Conservation (phyloP, 64 coral and sea anemone species). For the Montipora capricornis region DNA sequence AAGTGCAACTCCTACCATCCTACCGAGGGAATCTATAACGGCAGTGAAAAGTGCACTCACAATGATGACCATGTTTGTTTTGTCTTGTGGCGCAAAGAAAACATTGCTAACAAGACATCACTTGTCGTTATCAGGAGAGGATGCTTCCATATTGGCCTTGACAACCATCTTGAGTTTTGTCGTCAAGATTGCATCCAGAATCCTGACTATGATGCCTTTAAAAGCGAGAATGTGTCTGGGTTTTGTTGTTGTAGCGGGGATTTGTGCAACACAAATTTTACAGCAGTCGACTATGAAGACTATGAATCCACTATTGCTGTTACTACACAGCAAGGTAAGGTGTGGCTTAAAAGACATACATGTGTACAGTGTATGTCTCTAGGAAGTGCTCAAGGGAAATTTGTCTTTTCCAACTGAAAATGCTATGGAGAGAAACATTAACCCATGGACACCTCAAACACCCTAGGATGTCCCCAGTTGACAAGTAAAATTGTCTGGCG, state of each 20-base stretch:
- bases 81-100: slow-evolving; percentile 6
- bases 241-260: slow-evolving; percentile 78
- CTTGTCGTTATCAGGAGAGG: slow-evolving; percentile 33
- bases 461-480: too few species aligned
- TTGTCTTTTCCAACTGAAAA: too few species aligned
- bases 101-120: slow-evolving; percentile 9
- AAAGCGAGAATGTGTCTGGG: slow-evolving; percentile 56
- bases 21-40: background rate
- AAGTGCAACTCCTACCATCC: slow-evolving; percentile 3
- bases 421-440: too few species aligned
- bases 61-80: background rate
- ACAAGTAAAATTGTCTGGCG: too few species aligned
- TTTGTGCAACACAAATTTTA: slow-evolving; percentile 85
- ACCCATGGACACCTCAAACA: too few species aligned
- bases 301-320: slow-evolving; percentile 19
- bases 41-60: background rate
- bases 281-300: slow-evolving; percentile 55
- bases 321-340: slow-evolving; percentile 18
- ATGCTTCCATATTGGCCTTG: slow-evolving; percentile 22
- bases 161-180: background rate
- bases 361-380: too few species aligned
- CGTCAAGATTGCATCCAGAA: slow-evolving; percentile 74
- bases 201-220: slow-evolving; percentile 39
- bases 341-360: background rate
- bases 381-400: too few species aligned